These are phyloP conservation scores for Brachyhypopomus gauderio DNA, from an alignment of 2,113 vertebrate species.

Conservation along the genomic window DNA sequence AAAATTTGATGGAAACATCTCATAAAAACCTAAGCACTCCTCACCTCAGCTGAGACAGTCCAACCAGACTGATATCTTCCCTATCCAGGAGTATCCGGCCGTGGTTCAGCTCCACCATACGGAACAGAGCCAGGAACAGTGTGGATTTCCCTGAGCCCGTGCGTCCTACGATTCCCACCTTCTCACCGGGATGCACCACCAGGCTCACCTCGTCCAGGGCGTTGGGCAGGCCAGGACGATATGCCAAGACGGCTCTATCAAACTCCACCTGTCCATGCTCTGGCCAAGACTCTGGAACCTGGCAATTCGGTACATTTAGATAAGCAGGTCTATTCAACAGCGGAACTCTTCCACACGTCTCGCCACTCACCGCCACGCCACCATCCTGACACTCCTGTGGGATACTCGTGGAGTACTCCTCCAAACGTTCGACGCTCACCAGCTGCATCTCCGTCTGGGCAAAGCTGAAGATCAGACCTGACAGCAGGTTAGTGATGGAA, in stretches of 20 bases:
- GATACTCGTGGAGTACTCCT: constrained; percentile 86
- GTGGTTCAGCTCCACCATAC: constrained; percentile 86
- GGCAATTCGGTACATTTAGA: constrained; percentile 2
- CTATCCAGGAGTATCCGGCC: constrained; percentile 87
- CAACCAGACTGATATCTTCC: constrained; percentile 78
- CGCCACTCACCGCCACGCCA: constrained; percentile 70
- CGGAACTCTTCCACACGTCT: too few species aligned
- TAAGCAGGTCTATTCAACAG: too few species aligned
- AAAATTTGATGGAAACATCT: not conserved
- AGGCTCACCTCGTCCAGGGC: constrained; percentile 87
- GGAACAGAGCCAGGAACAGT: constrained; percentile 90
- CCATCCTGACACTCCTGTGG: constrained; percentile 80
- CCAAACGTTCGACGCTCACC: constrained; percentile 90
- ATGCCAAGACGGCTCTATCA: constrained; percentile 77
- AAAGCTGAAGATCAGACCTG: constrained; percentile 88
- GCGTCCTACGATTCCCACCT: constrained; percentile 91
- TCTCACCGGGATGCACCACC: constrained; percentile 83
- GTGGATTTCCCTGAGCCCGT: constrained; percentile 97
- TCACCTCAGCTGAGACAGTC: constrained; percentile 84
- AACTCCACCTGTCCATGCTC: constrained; percentile 84
- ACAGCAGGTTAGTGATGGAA: constrained; percentile 87
- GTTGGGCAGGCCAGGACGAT: constrained; percentile 84
- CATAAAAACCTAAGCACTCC: not conserved
- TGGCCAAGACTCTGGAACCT: constrained; percentile 84
- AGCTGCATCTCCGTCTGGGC: constrained; percentile 92